Percentiles rank a stretch among this genome's conserved stretches.
These are phyloP conservation scores for Conomelus anceps DNA, from an alignment of 2,888 invertebrate genomes.

Conservation along the genomic window DNA sequence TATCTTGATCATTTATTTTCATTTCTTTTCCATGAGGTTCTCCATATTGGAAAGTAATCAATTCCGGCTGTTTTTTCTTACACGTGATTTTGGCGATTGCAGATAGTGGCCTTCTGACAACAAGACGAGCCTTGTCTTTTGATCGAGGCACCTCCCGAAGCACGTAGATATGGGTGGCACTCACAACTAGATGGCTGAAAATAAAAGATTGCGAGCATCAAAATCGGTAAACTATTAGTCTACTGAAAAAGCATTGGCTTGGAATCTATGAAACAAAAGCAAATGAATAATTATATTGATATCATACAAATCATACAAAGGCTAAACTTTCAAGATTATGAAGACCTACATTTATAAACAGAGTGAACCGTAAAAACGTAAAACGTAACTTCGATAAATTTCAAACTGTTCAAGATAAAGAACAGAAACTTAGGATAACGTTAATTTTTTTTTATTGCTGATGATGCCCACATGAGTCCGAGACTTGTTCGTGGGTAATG, in stretches of 20 bases:
- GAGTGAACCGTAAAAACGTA: too few species aligned
- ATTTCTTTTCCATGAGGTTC: conserved; percentile 71
- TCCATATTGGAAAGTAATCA: conserved; percentile 96
- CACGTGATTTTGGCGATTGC: conserved; percentile 96
- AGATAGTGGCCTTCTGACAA: conserved; percentile 79
- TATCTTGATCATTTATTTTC: conserved; percentile 82
- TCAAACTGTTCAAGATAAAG: too few species aligned
- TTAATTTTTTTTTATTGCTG: too few species aligned
- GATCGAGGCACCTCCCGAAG: conserved; percentile 70
- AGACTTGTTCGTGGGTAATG: too few species aligned
- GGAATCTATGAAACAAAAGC: neutral
- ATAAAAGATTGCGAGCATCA: neutral
- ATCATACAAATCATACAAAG: too few species aligned
- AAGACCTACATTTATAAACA: too few species aligned
- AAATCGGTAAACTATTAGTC: neutral
- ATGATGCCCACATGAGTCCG: too few species aligned
- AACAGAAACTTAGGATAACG: too few species aligned
- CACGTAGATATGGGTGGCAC: conserved; percentile 77
- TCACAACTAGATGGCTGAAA: conserved; percentile 74
- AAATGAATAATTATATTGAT: too few species aligned
- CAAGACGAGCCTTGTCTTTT: conserved; percentile 74
- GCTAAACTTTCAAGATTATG: too few species aligned
- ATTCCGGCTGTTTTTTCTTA: conserved; percentile 87
- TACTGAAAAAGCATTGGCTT: neutral
- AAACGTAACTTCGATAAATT: too few species aligned